Evolutionary conservation across 2,797 vertebrate species (phyloP).

Genomic region (Pampus argenteus): DNA sequence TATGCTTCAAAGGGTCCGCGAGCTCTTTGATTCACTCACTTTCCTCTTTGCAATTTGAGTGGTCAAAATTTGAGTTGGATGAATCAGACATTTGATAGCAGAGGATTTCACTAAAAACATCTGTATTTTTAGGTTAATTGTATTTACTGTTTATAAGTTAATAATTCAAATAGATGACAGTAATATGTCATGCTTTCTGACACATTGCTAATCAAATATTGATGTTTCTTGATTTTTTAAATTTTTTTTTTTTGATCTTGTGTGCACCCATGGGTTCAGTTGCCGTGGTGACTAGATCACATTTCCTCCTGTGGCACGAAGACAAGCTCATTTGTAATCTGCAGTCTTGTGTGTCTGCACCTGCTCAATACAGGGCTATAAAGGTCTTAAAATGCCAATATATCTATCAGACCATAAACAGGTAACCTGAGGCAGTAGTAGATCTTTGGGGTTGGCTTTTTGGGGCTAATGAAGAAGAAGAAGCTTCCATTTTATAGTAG

Average conservation of each 20-base stretch:
- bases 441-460: slow-evolving; percentile 23
- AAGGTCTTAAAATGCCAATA: slow-evolving; percentile 50
- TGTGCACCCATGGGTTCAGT: slow-evolving; percentile 47
- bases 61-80: slow-evolving; percentile 10
- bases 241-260: slow-evolving; percentile 43
- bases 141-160: neutral
- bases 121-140: no score
- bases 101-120: slow-evolving; percentile 11
- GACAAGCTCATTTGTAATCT: slow-evolving; percentile 67
- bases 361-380: slow-evolving; percentile 45
- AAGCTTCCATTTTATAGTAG: slow-evolving; percentile 6
- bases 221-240: slow-evolving; percentile 21
- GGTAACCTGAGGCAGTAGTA: neutral
- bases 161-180: slow-evolving; percentile 6
- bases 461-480: slow-evolving; percentile 4
- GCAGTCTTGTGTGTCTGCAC: slow-evolving; percentile 29
- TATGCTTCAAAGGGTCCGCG: slow-evolving; percentile 13
- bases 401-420: slow-evolving; percentile 23
- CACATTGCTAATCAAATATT: slow-evolving; percentile 13
- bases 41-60: slow-evolving; percentile 23
- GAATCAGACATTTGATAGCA: slow-evolving; percentile 18
- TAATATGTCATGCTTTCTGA: neutral
- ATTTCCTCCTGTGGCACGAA: slow-evolving; percentile 59
- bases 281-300: slow-evolving; percentile 62
- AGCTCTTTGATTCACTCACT: slow-evolving; percentile 40